A percentile compares a stretch with the other conserved stretches of the same genome.
phyloP scores from a whole-genome alignment of 2,888 invertebrate species.

The Micoletzkya japonica region DNA sequence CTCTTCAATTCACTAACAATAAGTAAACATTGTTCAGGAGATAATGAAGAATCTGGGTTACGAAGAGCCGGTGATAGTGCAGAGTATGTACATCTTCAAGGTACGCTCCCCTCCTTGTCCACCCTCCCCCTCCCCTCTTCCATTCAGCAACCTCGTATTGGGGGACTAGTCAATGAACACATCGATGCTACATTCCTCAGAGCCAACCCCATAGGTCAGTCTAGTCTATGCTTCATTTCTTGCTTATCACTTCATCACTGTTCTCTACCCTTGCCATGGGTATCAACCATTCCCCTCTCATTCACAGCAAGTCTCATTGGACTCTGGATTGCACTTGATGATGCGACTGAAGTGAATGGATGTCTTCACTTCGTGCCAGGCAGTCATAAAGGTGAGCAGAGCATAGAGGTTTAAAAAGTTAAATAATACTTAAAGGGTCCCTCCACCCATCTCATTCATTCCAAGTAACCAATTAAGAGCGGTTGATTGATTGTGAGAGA shows the following conservation, averaged over 20 bases:
- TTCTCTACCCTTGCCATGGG: no score
- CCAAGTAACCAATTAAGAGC: no score
- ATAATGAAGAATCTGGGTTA: slow-evolving; percentile 77
- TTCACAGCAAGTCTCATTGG: slow-evolving; percentile 72
- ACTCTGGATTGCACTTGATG: slow-evolving; percentile 94
- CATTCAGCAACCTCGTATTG: slow-evolving; percentile 72
- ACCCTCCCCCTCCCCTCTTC: no score
- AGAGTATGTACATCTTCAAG: slow-evolving; percentile 98
- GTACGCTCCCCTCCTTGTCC: slow-evolving; percentile 55
- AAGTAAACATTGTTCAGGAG: slow-evolving; percentile 53
- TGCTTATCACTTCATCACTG: no score
- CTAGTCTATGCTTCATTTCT: background rate
- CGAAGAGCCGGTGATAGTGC: slow-evolving; percentile 81
- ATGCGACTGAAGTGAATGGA: slow-evolving; percentile 88
- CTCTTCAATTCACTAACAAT: background rate
- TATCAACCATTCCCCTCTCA: background rate
- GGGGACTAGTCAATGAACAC: slow-evolving; percentile 73
- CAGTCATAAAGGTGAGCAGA: slow-evolving; percentile 77
- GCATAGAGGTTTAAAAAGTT: no score
- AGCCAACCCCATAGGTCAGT: slow-evolving; percentile 77
- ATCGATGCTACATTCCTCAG: slow-evolving; percentile 83
- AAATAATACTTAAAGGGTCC: no score
- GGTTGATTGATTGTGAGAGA: no score
- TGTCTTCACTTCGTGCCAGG: slow-evolving; percentile 89
- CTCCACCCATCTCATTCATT: no score